phyloP scores from a whole-genome alignment of 2,888 invertebrate species.

The Trachelus iudaicus region DNA sequence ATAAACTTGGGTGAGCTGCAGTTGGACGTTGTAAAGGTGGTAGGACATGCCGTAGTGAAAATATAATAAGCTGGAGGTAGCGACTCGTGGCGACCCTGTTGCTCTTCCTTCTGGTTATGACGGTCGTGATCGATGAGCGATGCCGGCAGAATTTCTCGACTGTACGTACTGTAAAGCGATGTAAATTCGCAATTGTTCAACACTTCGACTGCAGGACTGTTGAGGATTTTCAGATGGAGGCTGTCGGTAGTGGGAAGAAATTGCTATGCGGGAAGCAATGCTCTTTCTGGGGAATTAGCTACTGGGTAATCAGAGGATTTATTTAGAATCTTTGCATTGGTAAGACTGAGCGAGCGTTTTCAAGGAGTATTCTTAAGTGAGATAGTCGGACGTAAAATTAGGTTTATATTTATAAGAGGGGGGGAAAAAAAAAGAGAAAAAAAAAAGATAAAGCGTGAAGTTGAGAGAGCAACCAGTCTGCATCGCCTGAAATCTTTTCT shows the following conservation, averaged over 20 bases:
- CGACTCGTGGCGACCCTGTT: background rate
- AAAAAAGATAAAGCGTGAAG: background rate
- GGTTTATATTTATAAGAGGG: background rate
- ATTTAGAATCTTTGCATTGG: background rate
- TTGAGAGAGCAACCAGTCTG: background rate
- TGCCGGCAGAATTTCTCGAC: background rate
- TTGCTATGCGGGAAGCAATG: background rate
- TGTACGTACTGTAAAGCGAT: background rate
- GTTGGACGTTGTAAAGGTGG: background rate
- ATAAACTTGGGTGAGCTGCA: background rate
- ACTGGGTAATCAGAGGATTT: background rate
- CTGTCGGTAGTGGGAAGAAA: background rate
- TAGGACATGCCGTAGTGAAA: background rate
- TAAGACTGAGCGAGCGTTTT: background rate
- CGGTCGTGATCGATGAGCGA: background rate
- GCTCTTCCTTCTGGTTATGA: background rate
- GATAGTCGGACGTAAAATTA: background rate
- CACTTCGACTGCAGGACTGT: background rate
- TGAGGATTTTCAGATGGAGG: background rate
- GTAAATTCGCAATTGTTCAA: background rate
- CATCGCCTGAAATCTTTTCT: background rate
- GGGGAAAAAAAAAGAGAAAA: too few relatives aligned
- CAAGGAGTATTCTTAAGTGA: background rate
- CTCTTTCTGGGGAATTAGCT: background rate
- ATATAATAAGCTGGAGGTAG: background rate